Evolutionary conservation across 2,113 vertebrate genomes (phyloP).

Genomic region (Steatornis caripensis): DNA sequence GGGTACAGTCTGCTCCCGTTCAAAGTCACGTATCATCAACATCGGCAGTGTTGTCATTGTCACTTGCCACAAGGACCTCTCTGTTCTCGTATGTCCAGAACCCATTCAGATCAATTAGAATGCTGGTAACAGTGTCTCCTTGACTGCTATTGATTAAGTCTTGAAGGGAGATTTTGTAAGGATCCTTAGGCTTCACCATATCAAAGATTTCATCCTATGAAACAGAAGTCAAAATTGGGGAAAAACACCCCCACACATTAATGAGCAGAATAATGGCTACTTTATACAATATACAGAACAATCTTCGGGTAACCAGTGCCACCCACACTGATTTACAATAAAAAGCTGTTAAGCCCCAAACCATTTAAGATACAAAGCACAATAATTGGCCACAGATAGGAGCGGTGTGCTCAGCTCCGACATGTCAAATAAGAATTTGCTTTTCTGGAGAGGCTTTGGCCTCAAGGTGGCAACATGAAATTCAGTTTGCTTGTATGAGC

Average conservation of each 20-base stretch:
- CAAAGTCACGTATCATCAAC: constrained; percentile 83
- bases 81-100: constrained; percentile 99
- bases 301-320: background rate
- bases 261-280: background rate
- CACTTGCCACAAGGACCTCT: constrained; percentile 92
- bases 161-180: constrained; percentile 93
- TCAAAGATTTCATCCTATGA: constrained; percentile 97
- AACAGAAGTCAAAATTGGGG: constrained; percentile 8
- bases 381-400: background rate
- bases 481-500: background rate
- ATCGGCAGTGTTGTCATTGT: constrained; percentile 80
- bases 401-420: background rate
- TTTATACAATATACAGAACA: background rate
- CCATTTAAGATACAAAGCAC: background rate
- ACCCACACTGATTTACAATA: background rate
- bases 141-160: constrained; percentile 96
- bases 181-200: constrained; percentile 98
- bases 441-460: background rate
- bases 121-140: constrained; percentile 95
- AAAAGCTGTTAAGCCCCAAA: background rate
- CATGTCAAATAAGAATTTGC: background rate
- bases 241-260: background rate
- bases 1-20: background rate
- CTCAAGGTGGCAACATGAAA: background rate
- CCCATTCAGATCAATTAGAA: constrained; percentile 96